A percentile compares a stretch with the other conserved stretches of the same genome.
Evolutionary conservation across 2,888 invertebrate species (phyloP).

Genomic region (Odontocerum albicorne): DNA sequence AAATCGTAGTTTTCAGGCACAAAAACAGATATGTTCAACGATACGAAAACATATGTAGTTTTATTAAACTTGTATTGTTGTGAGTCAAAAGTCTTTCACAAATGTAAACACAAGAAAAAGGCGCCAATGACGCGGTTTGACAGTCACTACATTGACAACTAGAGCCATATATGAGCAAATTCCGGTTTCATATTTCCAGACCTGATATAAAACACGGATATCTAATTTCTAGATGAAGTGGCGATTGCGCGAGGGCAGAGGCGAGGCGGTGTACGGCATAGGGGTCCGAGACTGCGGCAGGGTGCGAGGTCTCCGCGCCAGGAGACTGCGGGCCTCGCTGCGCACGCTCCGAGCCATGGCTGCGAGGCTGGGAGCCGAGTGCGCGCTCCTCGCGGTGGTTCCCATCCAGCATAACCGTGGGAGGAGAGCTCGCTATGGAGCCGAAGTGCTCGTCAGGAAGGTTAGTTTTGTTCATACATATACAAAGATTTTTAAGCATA

Average conservation of each 20-base stretch:
- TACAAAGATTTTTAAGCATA: background rate
- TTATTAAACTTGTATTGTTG: too few relatives aligned
- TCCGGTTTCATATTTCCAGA: too few relatives aligned
- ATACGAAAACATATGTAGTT: too few relatives aligned
- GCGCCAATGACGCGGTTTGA: too few relatives aligned
- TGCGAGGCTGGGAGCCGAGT: constrained; percentile 76
- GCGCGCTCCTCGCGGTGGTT: constrained; percentile 45
- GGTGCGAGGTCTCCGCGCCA: constrained; percentile 78
- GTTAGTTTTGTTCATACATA: too few relatives aligned
- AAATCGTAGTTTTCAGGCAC: too few relatives aligned
- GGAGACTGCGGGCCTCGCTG: constrained; percentile 86
- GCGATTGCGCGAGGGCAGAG: constrained; percentile 94
- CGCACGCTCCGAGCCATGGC: constrained; percentile 89
- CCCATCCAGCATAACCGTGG: constrained; percentile 38
- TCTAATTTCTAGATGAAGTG: constrained; percentile 91
- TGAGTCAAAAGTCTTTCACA: too few relatives aligned
- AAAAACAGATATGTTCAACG: too few relatives aligned
- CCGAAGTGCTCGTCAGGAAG: constrained; percentile 89
- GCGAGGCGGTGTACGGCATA: constrained; percentile 96
- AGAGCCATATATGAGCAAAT: too few relatives aligned
- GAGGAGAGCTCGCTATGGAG: constrained; percentile 59
- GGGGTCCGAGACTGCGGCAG: constrained; percentile 91
- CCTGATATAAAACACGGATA: too few relatives aligned
- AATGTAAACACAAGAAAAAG: too few relatives aligned
- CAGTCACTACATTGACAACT: too few relatives aligned